These are phyloP conservation scores for Chunga burmeisteri DNA, from an alignment of 2,113 vertebrate genomes.

Conservation along the genomic window DNA sequence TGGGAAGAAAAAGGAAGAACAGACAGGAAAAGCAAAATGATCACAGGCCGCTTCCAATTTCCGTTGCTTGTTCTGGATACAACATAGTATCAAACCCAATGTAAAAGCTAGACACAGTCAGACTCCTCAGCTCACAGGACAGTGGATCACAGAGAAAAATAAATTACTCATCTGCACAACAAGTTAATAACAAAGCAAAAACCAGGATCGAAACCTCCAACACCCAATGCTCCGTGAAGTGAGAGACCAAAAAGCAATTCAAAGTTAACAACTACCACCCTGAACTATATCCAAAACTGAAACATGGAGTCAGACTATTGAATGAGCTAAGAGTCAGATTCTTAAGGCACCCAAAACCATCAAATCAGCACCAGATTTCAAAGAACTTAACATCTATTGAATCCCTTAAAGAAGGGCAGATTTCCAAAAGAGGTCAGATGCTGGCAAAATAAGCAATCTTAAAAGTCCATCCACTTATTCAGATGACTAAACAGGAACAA, in stretches of 20 bases:
- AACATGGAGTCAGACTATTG: slow-evolving; percentile 27
- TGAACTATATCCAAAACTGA: not conserved
- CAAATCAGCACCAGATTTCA: slow-evolving; percentile 11
- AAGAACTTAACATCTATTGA: not conserved
- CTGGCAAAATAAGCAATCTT: not conserved
- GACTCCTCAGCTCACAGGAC: not conserved
- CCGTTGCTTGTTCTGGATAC: not conserved
- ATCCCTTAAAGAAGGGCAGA: not conserved
- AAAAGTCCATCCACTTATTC: not conserved
- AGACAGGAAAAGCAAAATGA: not conserved
- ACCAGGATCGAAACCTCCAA: not conserved
- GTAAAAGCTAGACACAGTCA: not conserved
- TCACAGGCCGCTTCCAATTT: not conserved
- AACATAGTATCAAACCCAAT: not conserved
- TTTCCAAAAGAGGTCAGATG: not conserved
- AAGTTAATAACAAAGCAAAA: not conserved
- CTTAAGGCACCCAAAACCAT: not conserved
- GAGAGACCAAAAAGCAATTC: not conserved
- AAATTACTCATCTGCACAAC: not conserved
- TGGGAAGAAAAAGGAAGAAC: not conserved
- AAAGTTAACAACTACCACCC: not conserved
- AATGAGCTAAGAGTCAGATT: not conserved
- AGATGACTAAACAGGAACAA: not conserved
- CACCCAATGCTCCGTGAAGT: not conserved
- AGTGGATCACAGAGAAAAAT: not conserved